Conservation (phyloP, 2,888 invertebrate genomes). For the Watsonalla binaria region DNA sequence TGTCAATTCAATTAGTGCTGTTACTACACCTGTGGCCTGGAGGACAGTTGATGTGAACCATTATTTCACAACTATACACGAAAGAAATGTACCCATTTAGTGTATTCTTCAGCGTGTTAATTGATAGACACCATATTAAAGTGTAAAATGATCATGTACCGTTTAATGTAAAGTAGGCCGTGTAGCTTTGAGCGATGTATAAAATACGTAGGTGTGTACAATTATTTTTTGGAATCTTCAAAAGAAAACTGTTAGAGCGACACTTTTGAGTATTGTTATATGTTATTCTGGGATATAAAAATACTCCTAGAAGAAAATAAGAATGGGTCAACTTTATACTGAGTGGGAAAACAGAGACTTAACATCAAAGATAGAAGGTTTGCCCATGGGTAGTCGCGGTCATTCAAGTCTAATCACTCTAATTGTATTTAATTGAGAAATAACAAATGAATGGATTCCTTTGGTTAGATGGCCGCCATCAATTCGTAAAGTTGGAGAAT, state of each 20-base stretch:
- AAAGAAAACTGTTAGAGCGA: neutral
- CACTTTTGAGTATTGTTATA: neutral
- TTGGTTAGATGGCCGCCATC: slow-evolving; percentile 9
- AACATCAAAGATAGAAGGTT: too few relatives aligned
- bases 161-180: slow-evolving; percentile 20
- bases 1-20: slow-evolving; percentile 22
- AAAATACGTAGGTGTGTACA: neutral
- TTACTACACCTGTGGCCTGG: slow-evolving; percentile 12
- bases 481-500: slow-evolving; percentile 8
- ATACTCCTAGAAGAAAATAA: too few relatives aligned
- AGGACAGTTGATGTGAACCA: slow-evolving; percentile 13
- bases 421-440: too few relatives aligned
- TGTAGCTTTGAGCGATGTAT: slow-evolving; percentile 10
- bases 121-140: slow-evolving; percentile 11
- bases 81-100: slow-evolving; percentile 14
- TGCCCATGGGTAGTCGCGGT: too few relatives aligned
- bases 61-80: slow-evolving; percentile 3
- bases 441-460: slow-evolving; percentile 8
- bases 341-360: too few relatives aligned
- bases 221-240: neutral
- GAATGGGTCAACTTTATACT: too few relatives aligned
- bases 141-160: slow-evolving; percentile 22
- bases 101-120: slow-evolving; percentile 13
- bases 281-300: neutral
- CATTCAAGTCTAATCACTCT: too few relatives aligned